These are phyloP conservation scores for Dendrocopos noguchii DNA, from an alignment of 2,113 vertebrate species.

Conservation along the genomic window DNA sequence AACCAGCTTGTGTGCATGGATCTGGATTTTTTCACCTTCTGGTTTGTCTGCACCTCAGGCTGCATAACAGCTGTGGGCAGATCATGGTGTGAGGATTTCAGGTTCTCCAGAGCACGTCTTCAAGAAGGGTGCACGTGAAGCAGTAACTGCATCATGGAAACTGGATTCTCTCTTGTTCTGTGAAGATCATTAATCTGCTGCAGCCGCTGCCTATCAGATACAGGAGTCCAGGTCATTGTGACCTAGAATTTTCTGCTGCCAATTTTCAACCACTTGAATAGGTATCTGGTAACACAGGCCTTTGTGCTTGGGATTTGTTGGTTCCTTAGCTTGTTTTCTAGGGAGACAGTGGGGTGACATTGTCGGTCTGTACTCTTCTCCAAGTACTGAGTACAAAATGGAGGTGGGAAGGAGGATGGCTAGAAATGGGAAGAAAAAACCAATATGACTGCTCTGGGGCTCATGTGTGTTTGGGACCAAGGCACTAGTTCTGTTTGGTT, in stretches of 20 bases:
- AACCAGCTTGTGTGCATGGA: background rate
- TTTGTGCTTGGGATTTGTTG: background rate
- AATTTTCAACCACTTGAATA: background rate
- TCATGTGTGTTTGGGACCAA: background rate
- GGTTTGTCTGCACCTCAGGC: background rate
- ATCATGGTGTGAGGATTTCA: background rate
- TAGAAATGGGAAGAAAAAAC: background rate
- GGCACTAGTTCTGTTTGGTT: background rate
- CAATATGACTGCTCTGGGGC: background rate
- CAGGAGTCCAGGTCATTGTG: constrained; percentile 16
- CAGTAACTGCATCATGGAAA: constrained; percentile 38
- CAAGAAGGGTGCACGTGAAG: background rate
- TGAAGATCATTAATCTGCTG: background rate
- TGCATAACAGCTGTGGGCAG: background rate
- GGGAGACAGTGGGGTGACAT: background rate
- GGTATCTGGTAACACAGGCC: background rate
- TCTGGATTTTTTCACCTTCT: background rate
- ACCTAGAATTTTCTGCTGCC: constrained; percentile 47
- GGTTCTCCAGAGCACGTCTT: background rate
- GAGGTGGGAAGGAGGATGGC: background rate
- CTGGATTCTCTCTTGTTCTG: constrained; percentile 4
- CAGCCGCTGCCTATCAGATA: constrained; percentile 12
- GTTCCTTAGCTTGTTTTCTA: background rate
- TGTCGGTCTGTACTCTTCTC: background rate
- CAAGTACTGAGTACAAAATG: background rate